Conservation (phyloP, 1,140 invertebrate genomes). For the Pogonognathellus flavescens region DNA sequence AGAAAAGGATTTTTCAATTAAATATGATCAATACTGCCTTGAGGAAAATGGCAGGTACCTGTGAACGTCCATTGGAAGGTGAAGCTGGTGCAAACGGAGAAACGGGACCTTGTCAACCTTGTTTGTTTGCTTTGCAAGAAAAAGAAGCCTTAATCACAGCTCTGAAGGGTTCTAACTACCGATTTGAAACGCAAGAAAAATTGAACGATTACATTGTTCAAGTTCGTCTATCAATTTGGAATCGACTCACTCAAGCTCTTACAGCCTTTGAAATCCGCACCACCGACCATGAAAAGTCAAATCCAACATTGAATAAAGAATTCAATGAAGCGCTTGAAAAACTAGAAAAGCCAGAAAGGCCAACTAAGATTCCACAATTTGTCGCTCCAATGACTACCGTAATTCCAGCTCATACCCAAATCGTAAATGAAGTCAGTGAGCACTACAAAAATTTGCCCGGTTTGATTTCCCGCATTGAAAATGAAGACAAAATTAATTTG, state of each 20-base stretch:
- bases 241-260: background rate
- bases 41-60: background rate
- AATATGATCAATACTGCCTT: background rate
- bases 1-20: background rate
- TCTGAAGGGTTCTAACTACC: background rate
- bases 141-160: background rate
- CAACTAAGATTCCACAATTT: background rate
- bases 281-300: no score
- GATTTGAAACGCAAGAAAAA: background rate
- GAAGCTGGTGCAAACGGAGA: no score
- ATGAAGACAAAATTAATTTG: background rate
- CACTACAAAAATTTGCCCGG: slow-evolving; percentile 1
- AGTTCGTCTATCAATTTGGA: background rate
- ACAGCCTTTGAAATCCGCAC: background rate
- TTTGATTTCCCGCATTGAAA: background rate
- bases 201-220: background rate
- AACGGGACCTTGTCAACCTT: background rate
- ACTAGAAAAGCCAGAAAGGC: background rate
- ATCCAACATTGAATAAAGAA: no score
- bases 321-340: no score
- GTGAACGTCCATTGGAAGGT: background rate
- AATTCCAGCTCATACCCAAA: background rate
- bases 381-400: background rate
- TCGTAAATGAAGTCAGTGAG: background rate
- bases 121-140: background rate